Base-by-base conservation (phyloP, 2,888 invertebrate species). In the Diarsia rubi region DNA sequence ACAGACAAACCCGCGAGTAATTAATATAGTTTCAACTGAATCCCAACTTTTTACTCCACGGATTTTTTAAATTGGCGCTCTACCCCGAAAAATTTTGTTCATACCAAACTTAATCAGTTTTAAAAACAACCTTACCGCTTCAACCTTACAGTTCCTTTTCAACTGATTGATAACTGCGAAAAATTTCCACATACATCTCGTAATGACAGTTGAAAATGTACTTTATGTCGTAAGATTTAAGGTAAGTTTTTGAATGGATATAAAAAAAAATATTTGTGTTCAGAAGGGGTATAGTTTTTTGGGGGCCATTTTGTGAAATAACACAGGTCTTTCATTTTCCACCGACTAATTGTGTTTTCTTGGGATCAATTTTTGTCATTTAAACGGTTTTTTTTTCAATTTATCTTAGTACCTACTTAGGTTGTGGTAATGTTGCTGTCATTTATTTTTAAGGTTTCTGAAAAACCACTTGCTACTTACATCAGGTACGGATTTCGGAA, bases 61-160 rank as follows among this genome's bases (percentile, higher is more conserved):
- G 79, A 85, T 88, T 92, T 92, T 92, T 92, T 92, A 91, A 91
- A 92, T 91, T 92, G 88, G 78, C 62, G 11, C 62, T 37, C 27
- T 62, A 42, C 47, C 31, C 66, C 59, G 73, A 73, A 71, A 82
- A 72, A 80, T 85, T 72, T 72, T 69, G 73, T 60, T 66, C 80
- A 82, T 80, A 73, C 80, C 75, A 69, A 14, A 14, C 52, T 1
- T 24, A 11, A 3, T 5, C 37, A 74, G 1, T 45, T 21, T 0
- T 3, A 82, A 75, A 67, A 47, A 8, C 63, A 8, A 75, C 71
- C 42, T 45, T 83, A 66, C 1, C 0, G 0, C 0, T 0, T 0
- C 0, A 0, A 0, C 57, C n/a, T 3, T 37, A 78, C 8, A 65
- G 21, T 42, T 42, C 2, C 24, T 57, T 68, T 73, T 59, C 16